Evolutionary conservation across 2,888 invertebrate genomes (phyloP).

Genomic region (Carpatolechia fugitivella): DNA sequence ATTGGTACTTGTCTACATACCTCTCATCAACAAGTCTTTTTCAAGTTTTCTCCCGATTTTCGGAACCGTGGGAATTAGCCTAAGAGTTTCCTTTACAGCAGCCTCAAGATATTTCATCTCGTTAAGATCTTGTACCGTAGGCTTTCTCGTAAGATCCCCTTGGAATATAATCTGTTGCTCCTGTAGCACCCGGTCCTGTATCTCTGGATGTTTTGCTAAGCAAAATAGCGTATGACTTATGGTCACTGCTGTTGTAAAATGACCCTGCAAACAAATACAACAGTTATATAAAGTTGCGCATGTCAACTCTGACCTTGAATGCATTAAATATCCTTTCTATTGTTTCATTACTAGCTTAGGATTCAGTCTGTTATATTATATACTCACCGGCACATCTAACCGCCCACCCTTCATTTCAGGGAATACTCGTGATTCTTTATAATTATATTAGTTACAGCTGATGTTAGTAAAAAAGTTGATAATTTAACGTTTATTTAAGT

Average conservation of each 20-base stretch:
- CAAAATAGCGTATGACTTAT: conserved; percentile 37
- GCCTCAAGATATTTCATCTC: conserved; percentile 45
- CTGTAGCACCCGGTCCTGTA: conserved; percentile 34
- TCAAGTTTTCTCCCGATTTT: conserved; percentile 39
- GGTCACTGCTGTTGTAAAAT: conserved; percentile 40
- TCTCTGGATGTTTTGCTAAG: conserved; percentile 34
- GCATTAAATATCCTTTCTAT: too few relatives aligned
- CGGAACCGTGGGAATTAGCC: conserved; percentile 37
- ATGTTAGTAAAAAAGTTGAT: too few relatives aligned
- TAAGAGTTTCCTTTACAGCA: conserved; percentile 39
- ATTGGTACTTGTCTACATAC: conserved; percentile 23
- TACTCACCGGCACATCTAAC: too few relatives aligned
- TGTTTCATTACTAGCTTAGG: too few relatives aligned
- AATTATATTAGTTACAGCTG: too few relatives aligned
- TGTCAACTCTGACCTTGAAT: too few relatives aligned
- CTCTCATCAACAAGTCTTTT: conserved; percentile 35
- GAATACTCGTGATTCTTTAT: too few relatives aligned
- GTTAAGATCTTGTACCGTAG: conserved; percentile 33
- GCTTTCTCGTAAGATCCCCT: conserved; percentile 28
- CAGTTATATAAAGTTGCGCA: too few relatives aligned
- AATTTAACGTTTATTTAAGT: too few relatives aligned
- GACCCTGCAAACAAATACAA: conserved; percentile 29
- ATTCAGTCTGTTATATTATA: too few relatives aligned
- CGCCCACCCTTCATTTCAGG: too few relatives aligned
- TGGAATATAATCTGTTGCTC: conserved; percentile 36